These are phyloP conservation scores for Coregonus ussuriensis DNA, from an alignment of 2,797 vertebrate genomes.

Conservation along the genomic window DNA sequence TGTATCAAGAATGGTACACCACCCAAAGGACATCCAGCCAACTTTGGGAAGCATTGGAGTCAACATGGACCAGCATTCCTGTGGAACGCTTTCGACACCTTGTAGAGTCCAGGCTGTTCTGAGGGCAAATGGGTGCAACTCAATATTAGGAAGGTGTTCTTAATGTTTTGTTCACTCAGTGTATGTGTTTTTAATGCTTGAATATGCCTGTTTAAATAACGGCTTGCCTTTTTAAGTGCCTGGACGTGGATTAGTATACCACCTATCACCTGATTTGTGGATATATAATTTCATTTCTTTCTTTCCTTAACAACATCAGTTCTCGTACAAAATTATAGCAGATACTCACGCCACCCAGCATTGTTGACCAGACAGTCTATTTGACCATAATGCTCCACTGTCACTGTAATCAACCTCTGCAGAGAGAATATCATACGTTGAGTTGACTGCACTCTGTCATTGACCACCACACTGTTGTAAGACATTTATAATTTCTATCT, in stretches of 20 bases:
- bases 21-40: too few relatives aligned
- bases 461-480: background rate
- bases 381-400: constrained; percentile 66
- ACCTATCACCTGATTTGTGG: background rate
- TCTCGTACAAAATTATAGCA: background rate
- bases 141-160: too few relatives aligned
- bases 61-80: too few relatives aligned
- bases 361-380: constrained; percentile 87
- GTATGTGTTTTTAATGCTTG: too few relatives aligned
- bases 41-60: too few relatives aligned
- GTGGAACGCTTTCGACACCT: too few relatives aligned
- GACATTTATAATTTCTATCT: background rate
- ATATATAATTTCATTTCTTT: background rate
- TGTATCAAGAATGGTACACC: too few relatives aligned
- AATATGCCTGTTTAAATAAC: too few relatives aligned
- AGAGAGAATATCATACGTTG: background rate
- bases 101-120: too few relatives aligned
- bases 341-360: constrained; percentile 80
- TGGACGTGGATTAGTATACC: background rate
- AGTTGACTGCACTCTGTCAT: background rate
- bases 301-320: background rate
- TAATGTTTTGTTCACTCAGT: too few relatives aligned
- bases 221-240: background rate
- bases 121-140: too few relatives aligned
- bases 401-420: constrained; percentile 73